Conservation (phyloP, 2,888 invertebrate genomes). For the Andrena hattorfiana region DNA sequence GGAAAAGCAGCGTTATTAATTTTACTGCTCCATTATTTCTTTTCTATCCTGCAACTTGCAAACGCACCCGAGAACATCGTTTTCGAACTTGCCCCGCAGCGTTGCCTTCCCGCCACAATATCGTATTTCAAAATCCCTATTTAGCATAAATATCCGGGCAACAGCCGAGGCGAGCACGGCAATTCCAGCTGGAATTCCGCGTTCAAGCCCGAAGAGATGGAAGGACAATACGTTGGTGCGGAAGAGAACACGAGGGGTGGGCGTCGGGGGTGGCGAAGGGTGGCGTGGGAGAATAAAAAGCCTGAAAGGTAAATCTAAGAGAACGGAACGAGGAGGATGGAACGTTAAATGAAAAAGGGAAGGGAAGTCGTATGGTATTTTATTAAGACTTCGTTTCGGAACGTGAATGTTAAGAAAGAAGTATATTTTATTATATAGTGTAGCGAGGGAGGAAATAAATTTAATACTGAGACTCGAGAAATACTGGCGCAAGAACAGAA, state of each 20-base stretch:
- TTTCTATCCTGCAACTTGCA: conserved; percentile 5
- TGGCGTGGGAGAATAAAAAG: conserved; percentile 21
- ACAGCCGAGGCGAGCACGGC: conserved; percentile 56
- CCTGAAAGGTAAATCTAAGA: conserved; percentile 42
- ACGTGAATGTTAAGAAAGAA: background rate
- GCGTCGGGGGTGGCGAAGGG: conserved; percentile 1
- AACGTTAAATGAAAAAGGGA: background rate
- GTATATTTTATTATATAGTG: background rate
- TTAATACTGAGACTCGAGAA: background rate
- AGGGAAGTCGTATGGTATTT: background rate
- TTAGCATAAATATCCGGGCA: conserved; percentile 80
- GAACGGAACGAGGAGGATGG: background rate
- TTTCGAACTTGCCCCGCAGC: conserved; percentile 17
- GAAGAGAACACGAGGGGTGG: conserved; percentile 3
- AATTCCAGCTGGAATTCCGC: conserved; percentile 62
- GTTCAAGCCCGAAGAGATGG: conserved; percentile 32
- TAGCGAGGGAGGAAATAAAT: background rate
- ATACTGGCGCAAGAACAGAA: background rate
- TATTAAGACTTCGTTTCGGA: conserved; percentile 31
- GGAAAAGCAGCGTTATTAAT: conserved; percentile 10
- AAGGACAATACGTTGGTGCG: conserved; percentile 29
- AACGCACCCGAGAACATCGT: background rate
- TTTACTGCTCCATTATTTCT: background rate
- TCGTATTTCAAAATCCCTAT: conserved; percentile 80
- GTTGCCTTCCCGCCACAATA: conserved; percentile 58